Percentiles rank a stretch among this genome's conserved stretches.
These are phyloP conservation scores for Notodonta ziczac DNA, from an alignment of 2,888 invertebrate species.

Conservation along the genomic window DNA sequence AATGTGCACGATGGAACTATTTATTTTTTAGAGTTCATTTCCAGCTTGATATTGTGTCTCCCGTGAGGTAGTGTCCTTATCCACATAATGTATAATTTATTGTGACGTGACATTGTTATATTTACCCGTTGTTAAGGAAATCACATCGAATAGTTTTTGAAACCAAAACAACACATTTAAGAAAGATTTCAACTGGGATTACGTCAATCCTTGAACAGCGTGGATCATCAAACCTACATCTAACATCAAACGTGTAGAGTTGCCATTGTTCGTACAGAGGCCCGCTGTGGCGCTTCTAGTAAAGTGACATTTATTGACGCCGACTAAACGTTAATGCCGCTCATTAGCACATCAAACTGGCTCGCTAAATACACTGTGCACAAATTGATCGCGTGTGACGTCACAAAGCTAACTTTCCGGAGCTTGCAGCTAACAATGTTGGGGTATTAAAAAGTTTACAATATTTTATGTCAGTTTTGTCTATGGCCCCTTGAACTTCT, in stretches of 20 bases:
- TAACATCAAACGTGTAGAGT: neutral
- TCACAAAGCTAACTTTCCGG: slow-evolving; percentile 28
- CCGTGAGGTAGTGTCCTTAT: too few relatives aligned
- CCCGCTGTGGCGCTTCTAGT: slow-evolving; percentile 14
- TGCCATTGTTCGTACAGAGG: slow-evolving; percentile 3
- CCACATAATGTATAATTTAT: too few relatives aligned
- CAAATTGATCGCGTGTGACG: slow-evolving; percentile 22
- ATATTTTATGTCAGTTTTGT: neutral
- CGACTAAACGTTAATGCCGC: slow-evolving; percentile 43
- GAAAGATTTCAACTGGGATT: neutral
- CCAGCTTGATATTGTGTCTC: too few relatives aligned
- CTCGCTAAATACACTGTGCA: slow-evolving; percentile 24
- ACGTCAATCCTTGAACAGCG: neutral
- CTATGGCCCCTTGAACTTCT: neutral
- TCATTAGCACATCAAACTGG: slow-evolving; percentile 56
- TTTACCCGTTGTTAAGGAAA: too few relatives aligned
- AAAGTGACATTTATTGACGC: slow-evolving; percentile 45
- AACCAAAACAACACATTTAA: too few relatives aligned
- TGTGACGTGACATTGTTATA: too few relatives aligned
- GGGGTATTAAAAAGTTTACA: neutral
- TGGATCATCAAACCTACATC: neutral
- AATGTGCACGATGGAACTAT: too few relatives aligned
- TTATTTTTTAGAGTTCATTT: too few relatives aligned
- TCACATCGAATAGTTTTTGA: too few relatives aligned
- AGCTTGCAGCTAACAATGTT: neutral